Base-by-base conservation (phyloP, 2,797 vertebrate genomes). In the Coregonus sp. region DNA sequence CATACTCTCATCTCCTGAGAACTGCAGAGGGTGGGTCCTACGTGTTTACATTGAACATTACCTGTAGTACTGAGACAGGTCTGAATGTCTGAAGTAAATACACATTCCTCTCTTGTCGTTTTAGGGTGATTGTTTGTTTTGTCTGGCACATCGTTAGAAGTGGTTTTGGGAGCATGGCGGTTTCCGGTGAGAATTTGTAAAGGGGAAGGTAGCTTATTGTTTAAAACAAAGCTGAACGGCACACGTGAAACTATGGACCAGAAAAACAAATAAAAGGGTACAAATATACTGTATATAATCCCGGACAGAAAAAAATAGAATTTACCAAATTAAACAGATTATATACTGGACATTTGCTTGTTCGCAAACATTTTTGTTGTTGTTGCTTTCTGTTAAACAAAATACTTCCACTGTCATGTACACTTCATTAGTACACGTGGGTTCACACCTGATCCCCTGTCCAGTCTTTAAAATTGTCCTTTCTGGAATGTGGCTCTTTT, bases 131-230 rank as follows among this genome's bases (percentile, higher is more conserved):
- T 77, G 40, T 47, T 47, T 47, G 0, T 20, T 25, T 25, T 81
- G 40, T 78, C 77, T 69, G 77, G 81, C 65, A 79, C 80, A 70
- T 25, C 82, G 33, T 84, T 84, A 80, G 68, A 83, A 87, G 84
- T 47, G 69, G 77, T 84, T 81, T 87, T 81, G 72, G 72, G 25
- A 77, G 74, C 67, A 85, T 81, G 82, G 77, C 80, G 84, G 70
- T 79, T 83, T 76, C 79, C 70, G 78, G 31, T 72, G n/a, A 63
- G 12, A 33, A 52, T 76, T 78, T 83, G 66, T 75, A 67, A 86
- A 72, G 56, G n/a, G 25, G 25, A 69, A 66, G 18, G 73, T 61
- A 47, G 11, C 2, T 11, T 47, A 47, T 47, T 47, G 40, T 47
- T 47, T 11, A 47, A 47, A 47, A 72, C 6, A n/a, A 72, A 56